A percentile compares a stretch with the other conserved stretches of the same genome.
These are phyloP conservation scores for Pheucticus melanocephalus DNA, from an alignment of 2,113 vertebrate species.

Conservation along the genomic window DNA sequence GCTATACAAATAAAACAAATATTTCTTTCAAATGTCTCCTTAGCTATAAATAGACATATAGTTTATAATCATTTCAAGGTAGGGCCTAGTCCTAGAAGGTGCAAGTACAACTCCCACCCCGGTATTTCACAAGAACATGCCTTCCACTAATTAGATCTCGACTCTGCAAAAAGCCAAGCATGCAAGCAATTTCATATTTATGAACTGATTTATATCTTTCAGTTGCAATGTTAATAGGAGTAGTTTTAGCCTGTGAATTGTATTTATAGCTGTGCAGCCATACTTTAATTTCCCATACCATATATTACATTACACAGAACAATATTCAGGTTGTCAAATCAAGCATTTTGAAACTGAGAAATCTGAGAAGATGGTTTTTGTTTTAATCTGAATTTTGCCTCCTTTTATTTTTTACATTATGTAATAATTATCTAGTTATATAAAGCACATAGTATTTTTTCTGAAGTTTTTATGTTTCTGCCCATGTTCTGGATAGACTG, in stretches of 20 bases:
- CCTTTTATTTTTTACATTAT: neutral
- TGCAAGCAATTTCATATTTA: constrained; percentile 56
- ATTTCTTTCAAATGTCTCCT: constrained; percentile 65
- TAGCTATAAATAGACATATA: constrained; percentile 63
- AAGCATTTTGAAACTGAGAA: constrained; percentile 17
- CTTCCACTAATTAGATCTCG: constrained; percentile 26
- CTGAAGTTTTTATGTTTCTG: neutral
- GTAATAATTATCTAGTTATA: neutral
- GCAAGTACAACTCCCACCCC: neutral
- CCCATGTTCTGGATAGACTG: neutral
- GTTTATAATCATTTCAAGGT: constrained; percentile 60
- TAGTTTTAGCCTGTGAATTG: constrained; percentile 38
- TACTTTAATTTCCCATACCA: constrained; percentile 43
- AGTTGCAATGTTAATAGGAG: constrained; percentile 45
- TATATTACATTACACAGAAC: constrained; percentile 35
- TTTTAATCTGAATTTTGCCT: neutral
- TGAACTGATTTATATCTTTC: constrained; percentile 65
- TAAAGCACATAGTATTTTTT: neutral
- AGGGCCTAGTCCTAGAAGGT: constrained; percentile 17
- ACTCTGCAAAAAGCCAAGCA: constrained; percentile 52
- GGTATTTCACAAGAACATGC: constrained; percentile 26
- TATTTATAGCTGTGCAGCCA: constrained; percentile 34
- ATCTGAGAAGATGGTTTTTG: neutral
- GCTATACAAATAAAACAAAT: constrained; percentile 73
- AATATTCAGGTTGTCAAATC: constrained; percentile 34